A percentile compares a stretch with the other conserved stretches of the same genome.
Evolutionary conservation across 2,888 invertebrate species (phyloP).

Genomic region (Macroteleia sp.): DNA sequence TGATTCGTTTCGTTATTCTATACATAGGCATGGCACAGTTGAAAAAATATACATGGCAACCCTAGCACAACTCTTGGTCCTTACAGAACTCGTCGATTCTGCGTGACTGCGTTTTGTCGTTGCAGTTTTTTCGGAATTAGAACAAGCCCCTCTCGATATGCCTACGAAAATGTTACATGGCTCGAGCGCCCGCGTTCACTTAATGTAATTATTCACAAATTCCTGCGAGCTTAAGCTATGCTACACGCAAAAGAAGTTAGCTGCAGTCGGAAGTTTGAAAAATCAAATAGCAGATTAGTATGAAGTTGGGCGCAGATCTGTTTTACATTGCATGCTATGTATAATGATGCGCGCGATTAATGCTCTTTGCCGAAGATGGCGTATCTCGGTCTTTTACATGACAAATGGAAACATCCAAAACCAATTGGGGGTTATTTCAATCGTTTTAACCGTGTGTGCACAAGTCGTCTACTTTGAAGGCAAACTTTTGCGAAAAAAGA

Average conservation of each 20-base stretch:
- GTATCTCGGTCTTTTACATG: constrained; percentile 39
- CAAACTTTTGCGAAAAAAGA: constrained; percentile 10
- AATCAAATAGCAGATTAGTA: constrained; percentile 45
- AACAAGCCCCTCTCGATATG: constrained; percentile 38
- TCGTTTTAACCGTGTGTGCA: constrained; percentile 43
- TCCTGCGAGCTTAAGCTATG: constrained; percentile 49
- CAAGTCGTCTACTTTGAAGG: constrained; percentile 16
- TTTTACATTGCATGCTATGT: constrained; percentile 51
- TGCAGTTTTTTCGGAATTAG: no score
- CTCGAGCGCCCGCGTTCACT: constrained; percentile 20
- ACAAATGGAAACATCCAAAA: constrained; percentile 49
- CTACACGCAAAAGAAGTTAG: constrained; percentile 51
- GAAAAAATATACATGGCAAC: constrained; percentile 24
- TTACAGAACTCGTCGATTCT: constrained; percentile 14
- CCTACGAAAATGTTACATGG: constrained; percentile 30
- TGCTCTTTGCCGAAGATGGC: constrained; percentile 24
- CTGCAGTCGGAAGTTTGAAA: constrained; percentile 27
- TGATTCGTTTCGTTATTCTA: constrained; percentile 12
- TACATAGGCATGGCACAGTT: constrained; percentile 33
- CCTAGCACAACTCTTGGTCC: constrained; percentile 5
- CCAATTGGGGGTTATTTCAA: constrained; percentile 46
- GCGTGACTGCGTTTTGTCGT: no score
- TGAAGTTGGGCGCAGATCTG: constrained; percentile 31
- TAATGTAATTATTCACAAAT: constrained; percentile 45
- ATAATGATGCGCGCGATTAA: constrained; percentile 44